These are phyloP conservation scores for Rhinatrema bivittatum DNA, from an alignment of 2,797 vertebrate genomes.

Conservation along the genomic window DNA sequence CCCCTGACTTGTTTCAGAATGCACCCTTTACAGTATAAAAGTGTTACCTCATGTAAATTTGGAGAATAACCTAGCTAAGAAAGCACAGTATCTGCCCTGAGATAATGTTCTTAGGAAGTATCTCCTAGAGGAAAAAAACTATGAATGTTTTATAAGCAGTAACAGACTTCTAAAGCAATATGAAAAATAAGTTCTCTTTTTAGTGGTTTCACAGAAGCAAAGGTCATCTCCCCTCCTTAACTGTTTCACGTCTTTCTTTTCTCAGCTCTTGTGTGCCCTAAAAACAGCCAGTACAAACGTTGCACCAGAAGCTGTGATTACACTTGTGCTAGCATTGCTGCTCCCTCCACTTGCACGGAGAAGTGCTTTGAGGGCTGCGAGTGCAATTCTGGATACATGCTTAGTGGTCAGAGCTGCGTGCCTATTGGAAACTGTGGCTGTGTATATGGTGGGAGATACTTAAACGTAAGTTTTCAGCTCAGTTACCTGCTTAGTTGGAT, in stretches of 20 bases:
- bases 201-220: no score
- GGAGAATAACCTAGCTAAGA: no score
- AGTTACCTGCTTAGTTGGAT: no score
- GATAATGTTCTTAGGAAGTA: no score
- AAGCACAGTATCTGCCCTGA: no score
- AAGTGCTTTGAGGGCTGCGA: constrained; percentile 69
- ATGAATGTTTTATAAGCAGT: no score
- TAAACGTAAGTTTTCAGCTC: constrained; percentile 42
- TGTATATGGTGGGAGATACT: constrained; percentile 46
- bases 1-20: no score
- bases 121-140: no score
- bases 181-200: no score
- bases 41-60: no score
- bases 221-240: not conserved
- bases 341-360: constrained; percentile 37
- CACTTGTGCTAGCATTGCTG: constrained; percentile 52
- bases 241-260: not conserved
- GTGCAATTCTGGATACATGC: constrained; percentile 56
- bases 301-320: constrained; percentile 53
- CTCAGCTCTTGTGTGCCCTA: constrained; percentile 53
- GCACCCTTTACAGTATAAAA: fast-evolving
- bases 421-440: constrained; percentile 59
- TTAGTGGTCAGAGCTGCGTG: constrained; percentile 51
- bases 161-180: no score
- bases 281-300: constrained; percentile 59